phyloP scores from a whole-genome alignment of 2,888 invertebrate species.

The Sminthurinus aureus region DNA sequence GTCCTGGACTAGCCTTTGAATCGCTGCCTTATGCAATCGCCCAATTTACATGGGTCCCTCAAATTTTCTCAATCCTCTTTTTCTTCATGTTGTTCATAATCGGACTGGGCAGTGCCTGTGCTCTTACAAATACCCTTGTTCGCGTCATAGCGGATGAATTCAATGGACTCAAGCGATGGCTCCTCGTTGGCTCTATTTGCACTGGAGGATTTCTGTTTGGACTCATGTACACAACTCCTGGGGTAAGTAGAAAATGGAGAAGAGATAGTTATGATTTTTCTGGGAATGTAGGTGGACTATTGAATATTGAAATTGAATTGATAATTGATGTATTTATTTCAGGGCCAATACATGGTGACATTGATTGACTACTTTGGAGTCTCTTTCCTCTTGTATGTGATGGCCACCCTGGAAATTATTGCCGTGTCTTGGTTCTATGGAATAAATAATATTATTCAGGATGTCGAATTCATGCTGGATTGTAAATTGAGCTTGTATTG shows the following conservation, averaged over 20 bases:
- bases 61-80: conserved; percentile 71
- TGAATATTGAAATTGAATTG: neutral
- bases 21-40: conserved; percentile 86
- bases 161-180: conserved; percentile 63
- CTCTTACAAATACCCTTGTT: conserved; percentile 66
- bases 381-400: conserved; percentile 69
- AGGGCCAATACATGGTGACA: conserved; percentile 70
- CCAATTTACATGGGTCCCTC: conserved; percentile 76
- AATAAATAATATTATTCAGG: conserved; percentile 69
- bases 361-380: conserved; percentile 72
- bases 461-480: conserved; percentile 82
- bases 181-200: conserved; percentile 59
- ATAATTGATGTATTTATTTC: conserved; percentile 70
- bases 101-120: conserved; percentile 67
- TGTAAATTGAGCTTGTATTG: conserved; percentile 76
- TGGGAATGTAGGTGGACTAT: neutral
- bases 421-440: conserved; percentile 43
- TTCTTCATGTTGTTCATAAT: conserved; percentile 69
- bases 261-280: neutral
- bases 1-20: conserved; percentile 79
- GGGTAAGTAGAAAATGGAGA: conserved; percentile 37
- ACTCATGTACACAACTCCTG: conserved; percentile 61
- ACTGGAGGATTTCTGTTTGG: conserved; percentile 59
- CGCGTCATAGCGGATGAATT: conserved; percentile 64
- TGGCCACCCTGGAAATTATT: conserved; percentile 60